Percentiles rank a stretch among this genome's conserved stretches.
phyloP scores from a whole-genome alignment of 2,888 invertebrate genomes.

The Choristoneura rosaceana region DNA sequence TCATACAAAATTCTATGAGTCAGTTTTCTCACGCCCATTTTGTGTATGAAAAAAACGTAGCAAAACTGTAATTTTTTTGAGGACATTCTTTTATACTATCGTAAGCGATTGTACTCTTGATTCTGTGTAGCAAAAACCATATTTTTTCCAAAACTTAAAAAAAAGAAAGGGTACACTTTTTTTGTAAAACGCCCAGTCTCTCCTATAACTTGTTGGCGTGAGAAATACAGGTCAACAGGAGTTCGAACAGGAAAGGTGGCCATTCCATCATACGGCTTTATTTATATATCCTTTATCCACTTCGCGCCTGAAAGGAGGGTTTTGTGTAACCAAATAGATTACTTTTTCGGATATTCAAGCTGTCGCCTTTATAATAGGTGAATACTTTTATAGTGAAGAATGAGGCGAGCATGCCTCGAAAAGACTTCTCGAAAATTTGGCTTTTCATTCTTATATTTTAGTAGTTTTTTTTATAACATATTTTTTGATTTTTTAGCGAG shows the following conservation, averaged over 20 bases:
- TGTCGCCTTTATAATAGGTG: conserved; percentile 1
- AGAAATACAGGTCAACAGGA: conserved; percentile 21
- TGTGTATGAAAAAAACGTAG: too few species aligned
- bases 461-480: too few species aligned
- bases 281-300: conserved; percentile 40
- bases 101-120: too few species aligned
- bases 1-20: too few species aligned
- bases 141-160: too few species aligned
- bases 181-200: too few species aligned
- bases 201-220: neutral
- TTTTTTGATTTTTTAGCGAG: too few species aligned
- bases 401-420: neutral
- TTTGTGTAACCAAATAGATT: conserved; percentile 36
- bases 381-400: neutral
- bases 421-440: neutral
- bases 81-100: too few species aligned
- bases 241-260: conserved; percentile 35
- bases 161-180: too few species aligned
- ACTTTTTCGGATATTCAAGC: conserved; percentile 16
- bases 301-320: conserved; percentile 20
- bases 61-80: too few species aligned
- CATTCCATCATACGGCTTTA: conserved; percentile 38
- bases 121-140: too few species aligned
- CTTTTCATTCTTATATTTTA: neutral
- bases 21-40: too few species aligned